These are phyloP conservation scores for Cenopis cana DNA, from an alignment of 2,888 invertebrate genomes.

Conservation along the genomic window DNA sequence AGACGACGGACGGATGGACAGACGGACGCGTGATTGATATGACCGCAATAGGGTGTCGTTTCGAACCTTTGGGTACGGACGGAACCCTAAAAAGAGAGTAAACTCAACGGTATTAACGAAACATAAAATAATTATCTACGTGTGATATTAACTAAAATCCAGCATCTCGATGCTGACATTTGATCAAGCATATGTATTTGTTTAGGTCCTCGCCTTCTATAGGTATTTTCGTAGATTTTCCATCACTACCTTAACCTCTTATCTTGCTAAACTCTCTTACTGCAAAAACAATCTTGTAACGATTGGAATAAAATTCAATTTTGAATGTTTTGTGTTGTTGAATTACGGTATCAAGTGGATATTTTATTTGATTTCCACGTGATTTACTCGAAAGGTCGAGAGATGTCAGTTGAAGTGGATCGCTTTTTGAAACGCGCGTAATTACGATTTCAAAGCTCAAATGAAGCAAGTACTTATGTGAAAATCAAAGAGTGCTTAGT, in stretches of 20 bases:
- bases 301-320: background rate
- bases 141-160: constrained; percentile 25
- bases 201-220: constrained; percentile 20
- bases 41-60: too few species aligned
- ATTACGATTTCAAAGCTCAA: constrained; percentile 30
- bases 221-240: constrained; percentile 13
- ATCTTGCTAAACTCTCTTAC: background rate
- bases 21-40: too few species aligned
- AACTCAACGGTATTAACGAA: constrained; percentile 7
- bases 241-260: constrained; percentile 10
- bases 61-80: too few species aligned
- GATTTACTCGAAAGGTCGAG: constrained; percentile 40
- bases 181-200: constrained; percentile 38
- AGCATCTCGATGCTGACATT: constrained; percentile 19
- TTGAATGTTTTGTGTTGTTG: background rate
- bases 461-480: background rate
- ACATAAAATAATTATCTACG: constrained; percentile 28
- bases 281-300: background rate
- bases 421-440: constrained; percentile 32
- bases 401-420: constrained; percentile 38
- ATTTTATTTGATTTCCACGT: constrained; percentile 42
- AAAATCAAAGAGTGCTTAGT: background rate
- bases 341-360: background rate
- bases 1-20: too few species aligned
- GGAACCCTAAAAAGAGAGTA: too few species aligned